Evolutionary conservation across 2,797 vertebrate genomes (phyloP).

Genomic region (Lepilemur ruficaudatus): DNA sequence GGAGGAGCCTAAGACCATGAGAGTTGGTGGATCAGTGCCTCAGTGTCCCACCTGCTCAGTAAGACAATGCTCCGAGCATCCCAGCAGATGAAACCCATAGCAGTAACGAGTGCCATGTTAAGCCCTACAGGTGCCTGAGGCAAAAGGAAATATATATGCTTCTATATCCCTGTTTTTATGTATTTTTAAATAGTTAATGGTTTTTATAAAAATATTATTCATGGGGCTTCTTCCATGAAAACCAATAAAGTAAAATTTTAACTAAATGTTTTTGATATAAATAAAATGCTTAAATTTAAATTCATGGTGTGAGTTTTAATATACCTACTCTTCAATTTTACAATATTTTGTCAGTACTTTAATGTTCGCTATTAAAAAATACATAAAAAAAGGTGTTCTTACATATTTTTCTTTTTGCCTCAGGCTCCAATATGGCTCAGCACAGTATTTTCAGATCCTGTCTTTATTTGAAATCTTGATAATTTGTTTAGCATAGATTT

Average conservation of each 20-base stretch:
- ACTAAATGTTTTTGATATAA: slow-evolving; percentile 7
- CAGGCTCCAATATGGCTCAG: not conserved
- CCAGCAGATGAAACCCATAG: not conserved
- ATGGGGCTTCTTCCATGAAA: not conserved
- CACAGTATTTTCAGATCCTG: not conserved
- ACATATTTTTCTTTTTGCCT: not conserved
- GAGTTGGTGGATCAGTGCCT: not conserved
- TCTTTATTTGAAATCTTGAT: slow-evolving; percentile 7
- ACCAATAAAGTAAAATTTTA: not conserved
- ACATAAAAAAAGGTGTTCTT: not conserved
- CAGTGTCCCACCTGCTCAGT: not conserved
- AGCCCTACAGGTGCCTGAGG: not conserved
- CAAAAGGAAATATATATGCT: not conserved
- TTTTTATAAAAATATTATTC: slow-evolving; percentile 18
- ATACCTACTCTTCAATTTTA: not conserved
- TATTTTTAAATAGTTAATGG: slow-evolving; percentile 16
- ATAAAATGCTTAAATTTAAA: slow-evolving; percentile 21
- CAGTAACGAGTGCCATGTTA: not conserved
- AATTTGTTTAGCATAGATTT: not conserved
- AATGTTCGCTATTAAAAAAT: not conserved
- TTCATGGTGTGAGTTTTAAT: not conserved
- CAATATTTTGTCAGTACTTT: not conserved
- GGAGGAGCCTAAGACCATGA: not conserved
- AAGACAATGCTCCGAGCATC: not conserved
- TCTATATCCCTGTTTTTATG: not conserved